Conservation (phyloP, 1,140 invertebrate genomes). For the Cherax destructor region DNA sequence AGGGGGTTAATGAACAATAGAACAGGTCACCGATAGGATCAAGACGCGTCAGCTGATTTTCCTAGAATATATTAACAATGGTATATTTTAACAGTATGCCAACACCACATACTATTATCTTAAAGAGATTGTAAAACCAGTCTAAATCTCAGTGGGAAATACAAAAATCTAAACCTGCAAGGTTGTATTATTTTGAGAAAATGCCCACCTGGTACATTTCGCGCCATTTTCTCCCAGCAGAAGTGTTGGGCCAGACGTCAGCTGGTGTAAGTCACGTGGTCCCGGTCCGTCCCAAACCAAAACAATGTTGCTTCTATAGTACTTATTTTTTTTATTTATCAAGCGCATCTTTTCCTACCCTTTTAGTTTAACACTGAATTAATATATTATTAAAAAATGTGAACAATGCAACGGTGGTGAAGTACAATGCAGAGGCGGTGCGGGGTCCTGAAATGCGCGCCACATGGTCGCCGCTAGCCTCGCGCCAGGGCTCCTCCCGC, state of each 20-base stretch:
- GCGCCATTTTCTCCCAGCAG: constrained; percentile 34
- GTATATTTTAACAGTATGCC: too few relatives aligned
- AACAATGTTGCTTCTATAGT: background rate
- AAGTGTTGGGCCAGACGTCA: background rate
- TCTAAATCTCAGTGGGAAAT: too few relatives aligned
- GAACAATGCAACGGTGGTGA: constrained; percentile 44
- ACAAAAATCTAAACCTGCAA: too few relatives aligned
- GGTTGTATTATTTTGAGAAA: background rate
- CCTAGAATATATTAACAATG: too few relatives aligned
- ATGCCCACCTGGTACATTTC: constrained; percentile 14
- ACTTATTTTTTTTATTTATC: background rate
- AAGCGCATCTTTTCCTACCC: background rate
- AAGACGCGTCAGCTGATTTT: too few relatives aligned
- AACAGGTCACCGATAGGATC: too few relatives aligned
- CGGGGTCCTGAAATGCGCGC: constrained; percentile 63
- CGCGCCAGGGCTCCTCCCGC: constrained; percentile 31
- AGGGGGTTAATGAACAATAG: too few relatives aligned
- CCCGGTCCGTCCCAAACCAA: constrained; percentile 23
- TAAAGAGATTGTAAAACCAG: too few relatives aligned
- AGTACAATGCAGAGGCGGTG: constrained; percentile 56
- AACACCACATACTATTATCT: too few relatives aligned
- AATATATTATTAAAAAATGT: constrained; percentile 7
- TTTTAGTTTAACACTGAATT: background rate
- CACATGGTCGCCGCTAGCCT: constrained; percentile 58
- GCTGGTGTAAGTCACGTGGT: constrained; percentile 33